phyloP scores from a whole-genome alignment of 2,888 invertebrate species.

The Adineta ricciae region DNA sequence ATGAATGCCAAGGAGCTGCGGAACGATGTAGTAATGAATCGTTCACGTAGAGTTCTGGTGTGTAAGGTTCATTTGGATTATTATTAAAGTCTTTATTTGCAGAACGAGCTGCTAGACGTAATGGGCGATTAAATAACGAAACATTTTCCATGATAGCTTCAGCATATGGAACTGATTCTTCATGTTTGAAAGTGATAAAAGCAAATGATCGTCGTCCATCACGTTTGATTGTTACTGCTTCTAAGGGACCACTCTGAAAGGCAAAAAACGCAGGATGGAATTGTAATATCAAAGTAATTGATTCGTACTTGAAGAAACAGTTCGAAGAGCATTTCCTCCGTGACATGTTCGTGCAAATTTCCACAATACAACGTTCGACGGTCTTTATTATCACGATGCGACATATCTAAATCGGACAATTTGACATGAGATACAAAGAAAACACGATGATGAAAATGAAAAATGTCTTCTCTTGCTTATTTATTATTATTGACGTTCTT shows the following conservation, averaged over 20 bases:
- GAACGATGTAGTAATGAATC: constrained; percentile 8
- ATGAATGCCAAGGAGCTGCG: not conserved
- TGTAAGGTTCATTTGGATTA: constrained; percentile 2
- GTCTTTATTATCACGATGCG: constrained; percentile 4
- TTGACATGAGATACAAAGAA: not conserved
- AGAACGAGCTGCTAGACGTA: not conserved
- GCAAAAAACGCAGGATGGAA: not conserved
- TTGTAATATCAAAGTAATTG: no score
- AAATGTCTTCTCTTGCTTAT: not conserved
- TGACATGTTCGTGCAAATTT: constrained; percentile 11
- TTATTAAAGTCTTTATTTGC: not conserved
- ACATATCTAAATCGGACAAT: not conserved
- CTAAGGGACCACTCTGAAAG: constrained; percentile 6
- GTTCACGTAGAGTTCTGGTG: not conserved
- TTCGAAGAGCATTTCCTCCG: constrained; percentile 10
- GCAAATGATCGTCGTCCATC: constrained; percentile 7
- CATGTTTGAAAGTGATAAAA: constrained; percentile 24
- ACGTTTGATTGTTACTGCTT: constrained; percentile 9
- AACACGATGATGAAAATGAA: not conserved
- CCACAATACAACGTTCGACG: constrained; percentile 20
- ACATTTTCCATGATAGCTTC: constrained; percentile 19
- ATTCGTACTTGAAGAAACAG: constrained; percentile 5
- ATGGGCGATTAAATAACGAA: not conserved
- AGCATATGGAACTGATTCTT: constrained; percentile 19
- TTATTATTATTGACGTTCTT: not conserved